A percentile compares a stretch with the other conserved stretches of the same genome.
phyloP scores from a whole-genome alignment of 2,113 vertebrate genomes.

The Gopherus evgoodei region DNA sequence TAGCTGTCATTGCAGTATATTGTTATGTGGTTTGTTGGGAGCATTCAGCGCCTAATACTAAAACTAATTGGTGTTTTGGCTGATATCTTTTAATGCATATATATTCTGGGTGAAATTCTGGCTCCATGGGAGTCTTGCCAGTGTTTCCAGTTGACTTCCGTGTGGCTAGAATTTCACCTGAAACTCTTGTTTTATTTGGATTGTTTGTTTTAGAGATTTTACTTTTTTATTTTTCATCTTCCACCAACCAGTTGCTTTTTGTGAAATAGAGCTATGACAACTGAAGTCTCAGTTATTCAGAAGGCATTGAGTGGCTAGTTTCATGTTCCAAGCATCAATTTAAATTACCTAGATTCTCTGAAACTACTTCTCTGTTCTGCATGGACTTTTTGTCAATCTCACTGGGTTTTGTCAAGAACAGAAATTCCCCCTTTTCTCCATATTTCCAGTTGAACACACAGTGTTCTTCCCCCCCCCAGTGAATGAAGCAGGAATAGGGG shows the following conservation, averaged over 20 bases:
- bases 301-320: neutral
- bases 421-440: neutral
- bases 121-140: neutral
- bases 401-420: neutral
- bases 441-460: neutral
- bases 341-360: fast-evolving
- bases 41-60: neutral
- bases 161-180: neutral
- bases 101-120: neutral
- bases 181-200: neutral
- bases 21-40: neutral
- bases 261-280: neutral
- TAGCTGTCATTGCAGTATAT: neutral
- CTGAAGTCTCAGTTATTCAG: neutral
- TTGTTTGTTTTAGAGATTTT: neutral
- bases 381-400: neutral
- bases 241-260: neutral
- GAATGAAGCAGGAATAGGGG: fast-evolving
- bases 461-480: neutral
- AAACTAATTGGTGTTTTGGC: neutral
- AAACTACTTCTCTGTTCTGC: neutral
- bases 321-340: neutral
- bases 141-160: neutral
- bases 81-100: neutral
- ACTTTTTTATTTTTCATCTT: fast-evolving